Percentiles rank a stretch among this genome's conserved stretches.
phyloP scores from a whole-genome alignment of 2,797 vertebrate genomes.

The Oophaga sylvatica region DNA sequence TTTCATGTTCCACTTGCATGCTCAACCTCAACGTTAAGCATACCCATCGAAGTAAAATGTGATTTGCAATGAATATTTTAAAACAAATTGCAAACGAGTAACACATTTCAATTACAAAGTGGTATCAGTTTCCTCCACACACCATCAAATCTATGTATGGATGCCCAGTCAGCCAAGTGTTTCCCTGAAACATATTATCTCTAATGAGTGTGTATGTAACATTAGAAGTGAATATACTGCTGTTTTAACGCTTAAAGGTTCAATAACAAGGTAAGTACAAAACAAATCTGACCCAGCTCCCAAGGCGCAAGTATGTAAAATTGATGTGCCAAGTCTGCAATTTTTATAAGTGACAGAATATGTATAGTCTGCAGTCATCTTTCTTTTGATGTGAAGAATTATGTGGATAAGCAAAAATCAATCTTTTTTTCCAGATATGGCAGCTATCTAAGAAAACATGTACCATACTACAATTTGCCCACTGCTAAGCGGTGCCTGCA shows the following conservation, averaged over 20 bases:
- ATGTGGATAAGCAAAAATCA: neutral
- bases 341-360: neutral
- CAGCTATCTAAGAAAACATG: too few species aligned
- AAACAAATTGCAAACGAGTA: constrained; percentile 64
- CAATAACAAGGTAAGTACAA: constrained; percentile 63
- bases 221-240: constrained; percentile 67
- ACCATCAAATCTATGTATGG: constrained; percentile 62
- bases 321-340: neutral
- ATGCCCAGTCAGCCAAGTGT: constrained; percentile 66
- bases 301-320: constrained; percentile 18
- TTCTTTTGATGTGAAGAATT: neutral
- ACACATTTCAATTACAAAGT: constrained; percentile 65
- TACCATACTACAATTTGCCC: too few species aligned
- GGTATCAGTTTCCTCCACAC: constrained; percentile 65
- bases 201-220: constrained; percentile 67
- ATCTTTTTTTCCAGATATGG: neutral
- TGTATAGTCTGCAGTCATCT: neutral
- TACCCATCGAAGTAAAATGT: constrained; percentile 64
- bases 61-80: constrained; percentile 66
- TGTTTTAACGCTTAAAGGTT: constrained; percentile 69
- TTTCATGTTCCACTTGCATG: constrained; percentile 53
- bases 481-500: too few species aligned
- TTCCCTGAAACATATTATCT: constrained; percentile 67
- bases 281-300: constrained; percentile 40
- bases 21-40: constrained; percentile 62